Percentiles rank a stretch among this genome's conserved stretches.
These are phyloP conservation scores for Endomychus coccineus DNA, from an alignment of 2,888 invertebrate species.

Conservation along the genomic window DNA sequence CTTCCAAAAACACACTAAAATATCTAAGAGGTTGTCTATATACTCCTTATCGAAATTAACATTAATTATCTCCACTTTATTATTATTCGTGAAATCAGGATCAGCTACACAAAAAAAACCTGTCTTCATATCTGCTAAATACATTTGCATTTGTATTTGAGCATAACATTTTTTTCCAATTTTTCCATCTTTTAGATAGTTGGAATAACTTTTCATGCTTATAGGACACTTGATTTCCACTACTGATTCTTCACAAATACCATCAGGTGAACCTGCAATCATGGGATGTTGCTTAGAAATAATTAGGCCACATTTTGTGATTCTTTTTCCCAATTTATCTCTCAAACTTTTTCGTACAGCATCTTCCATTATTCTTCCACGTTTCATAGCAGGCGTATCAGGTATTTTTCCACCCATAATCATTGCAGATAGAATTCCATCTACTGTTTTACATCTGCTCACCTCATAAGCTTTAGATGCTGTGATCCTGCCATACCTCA, in stretches of 20 bases:
- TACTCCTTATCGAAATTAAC: constrained; percentile 15
- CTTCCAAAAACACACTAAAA: constrained; percentile 13
- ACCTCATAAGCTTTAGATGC: constrained; percentile 5
- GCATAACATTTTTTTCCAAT: constrained; percentile 15
- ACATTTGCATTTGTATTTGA: constrained; percentile 24
- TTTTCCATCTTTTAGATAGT: constrained; percentile 19
- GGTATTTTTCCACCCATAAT: constrained; percentile 1
- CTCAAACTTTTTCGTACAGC: constrained; percentile 15
- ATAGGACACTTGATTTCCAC: constrained; percentile 29
- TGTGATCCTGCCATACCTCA: constrained; percentile 5
- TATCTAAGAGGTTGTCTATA: constrained; percentile 9
- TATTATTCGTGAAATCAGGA: constrained; percentile 15
- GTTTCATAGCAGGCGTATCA: constrained; percentile 4
- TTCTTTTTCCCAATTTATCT: constrained; percentile 6
- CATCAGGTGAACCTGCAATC: constrained; percentile 27
- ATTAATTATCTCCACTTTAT: constrained; percentile 12
- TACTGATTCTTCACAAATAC: constrained; percentile 18
- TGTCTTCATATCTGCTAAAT: constrained; percentile 12
- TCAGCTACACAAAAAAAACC: constrained; percentile 19
- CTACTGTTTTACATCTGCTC: neutral
- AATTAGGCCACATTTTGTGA: constrained; percentile 6
- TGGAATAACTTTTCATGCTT: constrained; percentile 14
- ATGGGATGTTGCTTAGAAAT: constrained; percentile 8
- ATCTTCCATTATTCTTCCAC: constrained; percentile 18
- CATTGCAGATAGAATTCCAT: neutral